Base-by-base conservation (phyloP, 2,888 invertebrate species). In the Atrina japonica region DNA sequence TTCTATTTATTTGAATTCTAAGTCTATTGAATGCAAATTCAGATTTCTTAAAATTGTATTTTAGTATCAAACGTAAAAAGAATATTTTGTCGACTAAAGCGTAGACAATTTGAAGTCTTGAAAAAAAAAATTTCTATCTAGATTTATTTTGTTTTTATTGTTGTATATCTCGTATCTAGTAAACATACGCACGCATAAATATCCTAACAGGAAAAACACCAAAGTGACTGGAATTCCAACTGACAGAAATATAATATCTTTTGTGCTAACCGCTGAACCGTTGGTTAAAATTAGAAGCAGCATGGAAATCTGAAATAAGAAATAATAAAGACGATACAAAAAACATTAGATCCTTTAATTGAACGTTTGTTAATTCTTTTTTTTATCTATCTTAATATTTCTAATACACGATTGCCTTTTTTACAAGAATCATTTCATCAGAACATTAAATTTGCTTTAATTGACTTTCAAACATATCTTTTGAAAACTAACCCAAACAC, bases 161-260 rank as follows among this genome's bases (percentile, higher is more conserved):
- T 21, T 21, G 14, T 3, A 21, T 23, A 7, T 18, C 6, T 3
- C 23, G 23, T 50, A 6, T 6, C n/a, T n/a, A 50, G 1, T n/a
- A 21, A 50, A n/a, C 23, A 6, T 27, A 81, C 86, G 83, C 75
- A 89, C 89, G 45, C 80, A 73, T 5, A 84, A 58, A 63, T 81
- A 84, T 45, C 86, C 89, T 21, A 86, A 23, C 9, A 82, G 47
- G 50, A 83, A 76, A 61, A 84, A 84, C 41, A 74, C 71, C 1
- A 86, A 27, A 11, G 83, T 82, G 27, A 87, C 27, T 1, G 80
- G 65, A 1, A 82, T 64, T 3, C 85, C 84, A 14, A 86, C 72
- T 16, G 81, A 75, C 25, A 89, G 76, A 7, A 88, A 75, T 14
- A 87, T 63, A 18, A 78, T 80, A 40, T 88, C 85, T 52, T 74